Evolutionary conservation across 1,140 invertebrate species (phyloP).

Genomic region (Pogonus chalceus): DNA sequence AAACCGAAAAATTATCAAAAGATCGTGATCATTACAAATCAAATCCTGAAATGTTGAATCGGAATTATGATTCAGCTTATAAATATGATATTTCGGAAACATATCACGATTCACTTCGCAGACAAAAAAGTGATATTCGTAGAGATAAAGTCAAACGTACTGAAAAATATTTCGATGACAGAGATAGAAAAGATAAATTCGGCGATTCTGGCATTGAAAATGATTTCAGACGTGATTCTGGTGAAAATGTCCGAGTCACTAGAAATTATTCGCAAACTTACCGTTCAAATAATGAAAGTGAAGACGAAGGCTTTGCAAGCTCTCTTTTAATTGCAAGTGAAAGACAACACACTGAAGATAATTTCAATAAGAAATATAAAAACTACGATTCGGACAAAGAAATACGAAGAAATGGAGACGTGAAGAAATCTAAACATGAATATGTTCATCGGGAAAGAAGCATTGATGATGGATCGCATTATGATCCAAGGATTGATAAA

Average conservation of each 20-base stretch:
- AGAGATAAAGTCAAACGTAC: conserved; percentile 23
- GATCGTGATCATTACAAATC: conserved; percentile 44
- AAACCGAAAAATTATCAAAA: conserved; percentile 37
- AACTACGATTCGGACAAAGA: conserved; percentile 32
- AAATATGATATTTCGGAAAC: conserved; percentile 36
- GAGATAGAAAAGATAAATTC: conserved; percentile 47
- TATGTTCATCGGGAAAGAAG: conserved; percentile 50
- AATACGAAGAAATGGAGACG: conserved; percentile 24
- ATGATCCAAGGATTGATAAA: conserved; percentile 48
- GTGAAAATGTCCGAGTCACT: conserved; percentile 28
- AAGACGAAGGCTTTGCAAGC: conserved; percentile 53
- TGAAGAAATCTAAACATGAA: conserved; percentile 37
- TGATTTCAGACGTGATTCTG: conserved; percentile 61
- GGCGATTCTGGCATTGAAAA: conserved; percentile 72
- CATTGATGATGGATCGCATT: conserved; percentile 50
- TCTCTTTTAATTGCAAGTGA: conserved; percentile 55
- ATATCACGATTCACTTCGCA: conserved; percentile 43
- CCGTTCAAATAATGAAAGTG: conserved; percentile 37
- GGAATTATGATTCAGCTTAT: conserved; percentile 35
- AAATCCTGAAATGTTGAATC: conserved; percentile 43
- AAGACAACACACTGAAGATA: conserved; percentile 51
- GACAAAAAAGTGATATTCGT: conserved; percentile 30
- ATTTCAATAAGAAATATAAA: conserved; percentile 37
- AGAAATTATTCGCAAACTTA: background rate
- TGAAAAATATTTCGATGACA: conserved; percentile 38